Evolutionary conservation across 1,140 invertebrate species (phyloP), one percentile per base, ranked within the genome.

Genomic region (Heliothis subflexa): DNA sequence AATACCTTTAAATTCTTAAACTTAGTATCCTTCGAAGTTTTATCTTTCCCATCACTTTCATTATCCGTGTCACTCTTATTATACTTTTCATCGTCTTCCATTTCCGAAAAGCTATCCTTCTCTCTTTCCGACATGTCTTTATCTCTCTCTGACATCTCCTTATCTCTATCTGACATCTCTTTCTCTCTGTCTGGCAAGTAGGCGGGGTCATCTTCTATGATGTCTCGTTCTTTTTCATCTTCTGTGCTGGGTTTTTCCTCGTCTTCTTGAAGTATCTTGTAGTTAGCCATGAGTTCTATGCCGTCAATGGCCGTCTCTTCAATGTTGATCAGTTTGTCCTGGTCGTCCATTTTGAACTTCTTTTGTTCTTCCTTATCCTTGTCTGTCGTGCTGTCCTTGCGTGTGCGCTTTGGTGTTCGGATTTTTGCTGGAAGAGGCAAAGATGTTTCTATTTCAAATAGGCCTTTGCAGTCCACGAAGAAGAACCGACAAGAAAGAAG

Each of bases 371-470:
- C 93, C 21, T 94, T 94, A 5, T 95, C 95, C 62, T 93, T 94
- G 12, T 95, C 94, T 2, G 95, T 94, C 0, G 92, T 87, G 83
- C 95, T 96, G 80, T 96, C 96, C 73, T 95, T 96, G 10, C 95
- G 89, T 61, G 95, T 93, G 1, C 96, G 90, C 87, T 96, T 96
- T 11, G 92, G 90, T 50, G 95, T 95, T 74, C 95, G 91, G 52
- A 95, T 93, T 89, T 95, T 95, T 2, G 85, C 93, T 94, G 54
- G 54, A 55, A 81, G 78, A n/a, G n/a, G n/a, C n/a, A n/a, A n/a
- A n/a, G n/a, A n/a, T 28, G 54, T 49, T 70, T 64, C 52, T 80
- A 80, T 54, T 28, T 28, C 28, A 28, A 28, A 28, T 28, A 28
- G 4, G 28, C 4, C 28, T 1, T 28, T 28, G 28, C 28, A 28